Evolutionary conservation across 1,140 invertebrate species (phyloP).

Genomic region (Andrena cerasifolii): DNA sequence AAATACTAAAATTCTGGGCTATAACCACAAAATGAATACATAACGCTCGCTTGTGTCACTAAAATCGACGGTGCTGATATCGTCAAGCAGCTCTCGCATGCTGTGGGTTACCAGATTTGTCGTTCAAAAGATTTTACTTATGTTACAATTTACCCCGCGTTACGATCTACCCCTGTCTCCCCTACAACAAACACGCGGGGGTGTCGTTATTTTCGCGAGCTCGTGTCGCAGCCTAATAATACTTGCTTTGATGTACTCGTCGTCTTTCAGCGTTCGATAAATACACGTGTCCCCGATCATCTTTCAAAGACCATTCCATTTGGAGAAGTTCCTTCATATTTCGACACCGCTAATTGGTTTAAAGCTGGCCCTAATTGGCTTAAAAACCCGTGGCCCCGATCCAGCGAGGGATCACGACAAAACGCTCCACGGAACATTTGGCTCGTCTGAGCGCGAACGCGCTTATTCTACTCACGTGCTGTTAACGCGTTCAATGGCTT

Average conservation of each 20-base stretch:
- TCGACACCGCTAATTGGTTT: conserved; percentile 1
- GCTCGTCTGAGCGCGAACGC: neutral
- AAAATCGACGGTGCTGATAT: too few relatives aligned
- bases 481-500: neutral
- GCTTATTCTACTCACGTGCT: neutral
- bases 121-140: too few relatives aligned
- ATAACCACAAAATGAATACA: too few relatives aligned
- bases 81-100: too few relatives aligned
- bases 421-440: too few relatives aligned
- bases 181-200: conserved; percentile 64
- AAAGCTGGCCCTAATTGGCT: conserved; percentile 34
- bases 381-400: neutral
- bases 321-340: neutral
- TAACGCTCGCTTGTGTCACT: too few relatives aligned
- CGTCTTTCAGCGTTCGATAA: conserved; percentile 75
- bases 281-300: conserved; percentile 64
- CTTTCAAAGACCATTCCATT: conserved; percentile 65
- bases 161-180: too few relatives aligned
- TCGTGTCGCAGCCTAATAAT: conserved; percentile 75
- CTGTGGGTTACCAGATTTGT: too few relatives aligned
- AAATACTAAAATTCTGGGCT: too few relatives aligned
- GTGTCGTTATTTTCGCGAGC: conserved; percentile 69
- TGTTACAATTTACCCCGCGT: too few relatives aligned
- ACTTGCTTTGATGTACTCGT: conserved; percentile 74
- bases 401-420: neutral